Percentiles rank a stretch among this genome's conserved stretches.
Evolutionary conservation across 2,797 vertebrate genomes (phyloP).

Genomic region (Darevskia mixta): DNA sequence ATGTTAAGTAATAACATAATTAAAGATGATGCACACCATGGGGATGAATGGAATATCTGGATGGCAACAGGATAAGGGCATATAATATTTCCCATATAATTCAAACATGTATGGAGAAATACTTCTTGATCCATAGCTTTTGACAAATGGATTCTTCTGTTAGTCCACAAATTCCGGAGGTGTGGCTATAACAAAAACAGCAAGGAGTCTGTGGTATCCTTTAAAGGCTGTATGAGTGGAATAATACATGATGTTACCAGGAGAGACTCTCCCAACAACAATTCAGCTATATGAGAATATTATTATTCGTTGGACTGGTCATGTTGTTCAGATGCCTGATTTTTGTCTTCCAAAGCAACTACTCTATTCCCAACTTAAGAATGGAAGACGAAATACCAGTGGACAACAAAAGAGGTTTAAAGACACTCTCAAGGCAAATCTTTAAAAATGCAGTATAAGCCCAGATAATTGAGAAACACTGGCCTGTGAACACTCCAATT

Average conservation of each 20-base stretch:
- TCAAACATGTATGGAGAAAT: background rate
- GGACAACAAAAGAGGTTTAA: too few relatives aligned
- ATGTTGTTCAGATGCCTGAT: too few relatives aligned
- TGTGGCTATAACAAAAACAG: background rate
- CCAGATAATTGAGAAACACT: too few relatives aligned
- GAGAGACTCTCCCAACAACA: background rate
- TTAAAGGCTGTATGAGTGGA: too few relatives aligned
- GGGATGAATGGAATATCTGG: background rate
- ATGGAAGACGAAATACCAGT: too few relatives aligned
- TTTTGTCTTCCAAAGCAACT: too few relatives aligned
- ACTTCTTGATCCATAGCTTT: background rate
- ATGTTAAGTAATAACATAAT: slow-evolving; percentile 30
- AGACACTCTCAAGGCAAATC: too few relatives aligned
- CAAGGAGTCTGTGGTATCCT: background rate
- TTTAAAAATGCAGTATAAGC: too few relatives aligned
- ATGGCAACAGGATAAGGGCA: slow-evolving; percentile 2
- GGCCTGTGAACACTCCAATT: too few relatives aligned
- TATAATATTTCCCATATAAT: slow-evolving; percentile 3
- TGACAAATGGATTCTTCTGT: background rate
- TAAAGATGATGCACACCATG: slow-evolving; percentile 33
- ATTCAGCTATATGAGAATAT: background rate
- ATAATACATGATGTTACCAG: background rate
- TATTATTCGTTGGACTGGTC: too few relatives aligned
- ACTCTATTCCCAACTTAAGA: too few relatives aligned
- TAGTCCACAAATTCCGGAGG: background rate